Evolutionary conservation across 2,888 invertebrate genomes (phyloP).

Genomic region (Nomada goodeniana): DNA sequence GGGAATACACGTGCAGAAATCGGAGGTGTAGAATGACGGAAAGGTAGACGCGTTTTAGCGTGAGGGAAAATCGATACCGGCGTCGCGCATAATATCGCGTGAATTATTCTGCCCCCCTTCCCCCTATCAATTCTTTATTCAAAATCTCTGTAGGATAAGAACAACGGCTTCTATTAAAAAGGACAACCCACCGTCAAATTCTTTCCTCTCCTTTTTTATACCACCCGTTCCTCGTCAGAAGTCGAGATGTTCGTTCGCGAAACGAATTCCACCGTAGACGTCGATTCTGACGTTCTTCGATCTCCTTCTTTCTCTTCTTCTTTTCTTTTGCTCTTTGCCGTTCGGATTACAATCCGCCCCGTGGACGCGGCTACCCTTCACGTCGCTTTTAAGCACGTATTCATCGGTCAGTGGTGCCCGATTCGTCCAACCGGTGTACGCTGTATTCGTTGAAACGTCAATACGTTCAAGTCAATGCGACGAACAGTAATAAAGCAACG

Average conservation of each 20-base stretch:
- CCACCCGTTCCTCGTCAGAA: not conserved
- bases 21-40: slow-evolving; percentile 26
- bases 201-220: not conserved
- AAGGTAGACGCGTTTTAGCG: slow-evolving; percentile 19
- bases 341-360: slow-evolving; percentile 20
- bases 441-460: slow-evolving; percentile 43
- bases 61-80: slow-evolving; percentile 52
- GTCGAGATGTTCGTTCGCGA: not conserved
- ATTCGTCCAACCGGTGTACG: slow-evolving; percentile 4
- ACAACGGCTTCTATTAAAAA: not conserved
- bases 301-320: slow-evolving; percentile 4
- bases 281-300: not conserved
- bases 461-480: not conserved
- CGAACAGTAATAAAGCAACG: not conserved
- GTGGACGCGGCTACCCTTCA: slow-evolving; percentile 15
- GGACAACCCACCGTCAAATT: not conserved
- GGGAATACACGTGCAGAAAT: slow-evolving; percentile 10
- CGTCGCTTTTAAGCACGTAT: slow-evolving; percentile 45
- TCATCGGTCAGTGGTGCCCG: slow-evolving; percentile 46
- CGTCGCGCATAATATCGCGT: not conserved
- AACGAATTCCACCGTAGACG: slow-evolving; percentile 15
- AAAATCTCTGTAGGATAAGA: not conserved
- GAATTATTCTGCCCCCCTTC: not conserved
- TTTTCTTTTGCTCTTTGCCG: not conserved
- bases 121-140: slow-evolving; percentile 13